Evolutionary conservation across 2,797 vertebrate genomes (phyloP).

Genomic region (Molossus molossus): DNA sequence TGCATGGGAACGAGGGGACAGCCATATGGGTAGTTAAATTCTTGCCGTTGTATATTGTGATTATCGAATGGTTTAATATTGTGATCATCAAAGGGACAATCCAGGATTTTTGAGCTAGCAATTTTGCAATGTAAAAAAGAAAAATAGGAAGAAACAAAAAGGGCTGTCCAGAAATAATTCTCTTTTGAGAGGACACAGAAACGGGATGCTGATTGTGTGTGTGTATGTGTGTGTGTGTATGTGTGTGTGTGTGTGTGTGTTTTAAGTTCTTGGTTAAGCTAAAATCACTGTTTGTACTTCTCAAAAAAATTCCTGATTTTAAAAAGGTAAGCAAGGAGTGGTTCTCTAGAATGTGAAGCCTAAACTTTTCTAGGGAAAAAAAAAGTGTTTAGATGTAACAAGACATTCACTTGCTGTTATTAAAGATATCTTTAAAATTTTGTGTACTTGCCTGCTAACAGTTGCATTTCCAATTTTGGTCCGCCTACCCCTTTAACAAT

Average conservation of each 20-base stretch:
- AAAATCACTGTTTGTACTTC: not conserved
- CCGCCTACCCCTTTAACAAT: not conserved
- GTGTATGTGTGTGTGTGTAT: too few species aligned
- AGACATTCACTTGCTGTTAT: not conserved
- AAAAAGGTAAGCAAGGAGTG: not conserved
- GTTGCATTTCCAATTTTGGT: not conserved
- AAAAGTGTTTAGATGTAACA: not conserved
- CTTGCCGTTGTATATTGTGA: not conserved
- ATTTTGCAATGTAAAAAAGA: not conserved
- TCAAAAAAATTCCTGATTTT: conserved; percentile 39
- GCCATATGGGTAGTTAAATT: not conserved
- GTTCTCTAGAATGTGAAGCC: conserved; percentile 31
- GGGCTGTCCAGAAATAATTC: not conserved
- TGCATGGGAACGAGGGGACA: not conserved
- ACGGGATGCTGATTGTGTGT: not conserved
- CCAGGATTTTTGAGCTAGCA: conserved; percentile 29
- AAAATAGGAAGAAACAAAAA: not conserved
- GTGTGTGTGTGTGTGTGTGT: not conserved
- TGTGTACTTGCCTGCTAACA: not conserved
- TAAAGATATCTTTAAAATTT: not conserved
- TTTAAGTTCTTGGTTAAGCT: not conserved
- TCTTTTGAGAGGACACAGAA: not conserved
- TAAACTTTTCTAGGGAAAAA: not conserved
- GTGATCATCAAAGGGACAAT: not conserved
- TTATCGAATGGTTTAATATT: not conserved